Evolutionary conservation across 2,888 invertebrate genomes (phyloP).

Genomic region (Pollenia griseotomentosa): DNA sequence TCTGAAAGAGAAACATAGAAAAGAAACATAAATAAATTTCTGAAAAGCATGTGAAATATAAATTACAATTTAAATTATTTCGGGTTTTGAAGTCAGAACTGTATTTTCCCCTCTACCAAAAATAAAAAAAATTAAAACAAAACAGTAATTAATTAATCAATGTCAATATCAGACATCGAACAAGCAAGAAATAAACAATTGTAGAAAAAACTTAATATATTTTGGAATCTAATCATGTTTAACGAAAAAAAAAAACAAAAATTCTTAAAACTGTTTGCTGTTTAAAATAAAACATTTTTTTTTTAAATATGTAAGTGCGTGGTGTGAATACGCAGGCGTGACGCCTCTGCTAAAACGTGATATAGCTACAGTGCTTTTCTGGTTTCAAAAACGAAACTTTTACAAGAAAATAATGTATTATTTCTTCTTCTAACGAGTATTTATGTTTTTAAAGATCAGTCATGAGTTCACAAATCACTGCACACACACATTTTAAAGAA

Average conservation of each 20-base stretch:
- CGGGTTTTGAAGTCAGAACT: slow-evolving; percentile 12
- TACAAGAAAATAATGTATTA: slow-evolving; percentile 44
- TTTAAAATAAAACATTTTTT: slow-evolving; percentile 42
- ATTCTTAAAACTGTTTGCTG: slow-evolving; percentile 32
- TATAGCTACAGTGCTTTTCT: slow-evolving; percentile 31
- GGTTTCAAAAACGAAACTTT: slow-evolving; percentile 14
- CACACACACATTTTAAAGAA: slow-evolving; percentile 40
- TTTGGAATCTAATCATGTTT: slow-evolving; percentile 64
- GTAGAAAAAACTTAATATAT: slow-evolving; percentile 40
- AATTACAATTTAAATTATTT: slow-evolving; percentile 61
- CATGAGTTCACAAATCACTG: slow-evolving; percentile 75
- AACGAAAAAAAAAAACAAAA: slow-evolving; percentile 35
- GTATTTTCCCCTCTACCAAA: slow-evolving; percentile 15
- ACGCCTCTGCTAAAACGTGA: slow-evolving; percentile 70
- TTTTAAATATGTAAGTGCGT: slow-evolving; percentile 54
- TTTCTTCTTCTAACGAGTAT: slow-evolving; percentile 43
- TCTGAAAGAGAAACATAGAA: slow-evolving; percentile 28
- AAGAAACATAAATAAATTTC: slow-evolving; percentile 31
- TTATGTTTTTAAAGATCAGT: slow-evolving; percentile 74
- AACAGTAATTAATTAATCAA: slow-evolving; percentile 72
- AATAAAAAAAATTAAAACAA: not conserved
- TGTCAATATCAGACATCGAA: slow-evolving; percentile 72
- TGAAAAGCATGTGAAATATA: slow-evolving; percentile 49
- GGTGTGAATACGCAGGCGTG: slow-evolving; percentile 73
- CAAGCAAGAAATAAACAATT: slow-evolving; percentile 72